These are phyloP conservation scores for Orchesella flavescens DNA, from an alignment of 2,888 invertebrate species.

Conservation along the genomic window DNA sequence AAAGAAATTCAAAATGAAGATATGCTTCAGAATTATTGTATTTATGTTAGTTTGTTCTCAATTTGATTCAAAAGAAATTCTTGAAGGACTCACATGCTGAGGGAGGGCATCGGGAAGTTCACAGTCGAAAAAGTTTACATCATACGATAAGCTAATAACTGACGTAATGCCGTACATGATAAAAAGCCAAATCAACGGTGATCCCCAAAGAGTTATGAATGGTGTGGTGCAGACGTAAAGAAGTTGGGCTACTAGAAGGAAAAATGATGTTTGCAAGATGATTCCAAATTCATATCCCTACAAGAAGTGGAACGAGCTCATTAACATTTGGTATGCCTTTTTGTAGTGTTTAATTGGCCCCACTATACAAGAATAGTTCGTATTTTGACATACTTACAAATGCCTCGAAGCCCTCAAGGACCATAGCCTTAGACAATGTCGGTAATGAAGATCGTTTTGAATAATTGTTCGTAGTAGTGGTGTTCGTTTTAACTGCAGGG, in stretches of 20 bases:
- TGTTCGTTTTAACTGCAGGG: too few relatives aligned
- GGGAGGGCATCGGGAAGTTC: background rate
- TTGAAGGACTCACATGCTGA: constrained; percentile 19
- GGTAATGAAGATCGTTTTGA: too few relatives aligned
- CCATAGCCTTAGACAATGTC: too few relatives aligned
- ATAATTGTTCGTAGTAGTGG: too few relatives aligned
- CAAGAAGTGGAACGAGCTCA: background rate
- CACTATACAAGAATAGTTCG: too few relatives aligned
- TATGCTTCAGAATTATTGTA: too few relatives aligned
- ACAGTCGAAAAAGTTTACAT: constrained; percentile 6
- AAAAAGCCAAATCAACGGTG: background rate
- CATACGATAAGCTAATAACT: background rate
- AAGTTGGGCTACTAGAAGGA: constrained; percentile 16
- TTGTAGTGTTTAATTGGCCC: too few relatives aligned
- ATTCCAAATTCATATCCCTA: constrained; percentile 52
- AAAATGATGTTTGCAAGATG: constrained; percentile 21
- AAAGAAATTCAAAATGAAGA: background rate
- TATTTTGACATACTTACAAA: too few relatives aligned
- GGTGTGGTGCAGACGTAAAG: constrained; percentile 3
- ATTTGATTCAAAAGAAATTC: too few relatives aligned
- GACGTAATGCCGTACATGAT: constrained; percentile 24
- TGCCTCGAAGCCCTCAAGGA: too few relatives aligned
- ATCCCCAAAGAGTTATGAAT: constrained; percentile 7
- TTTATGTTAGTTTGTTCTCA: too few relatives aligned
- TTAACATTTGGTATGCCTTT: too few relatives aligned